These are phyloP conservation scores for Condylostylus longicornis DNA, from an alignment of 1,140 invertebrate species.

Conservation along the genomic window DNA sequence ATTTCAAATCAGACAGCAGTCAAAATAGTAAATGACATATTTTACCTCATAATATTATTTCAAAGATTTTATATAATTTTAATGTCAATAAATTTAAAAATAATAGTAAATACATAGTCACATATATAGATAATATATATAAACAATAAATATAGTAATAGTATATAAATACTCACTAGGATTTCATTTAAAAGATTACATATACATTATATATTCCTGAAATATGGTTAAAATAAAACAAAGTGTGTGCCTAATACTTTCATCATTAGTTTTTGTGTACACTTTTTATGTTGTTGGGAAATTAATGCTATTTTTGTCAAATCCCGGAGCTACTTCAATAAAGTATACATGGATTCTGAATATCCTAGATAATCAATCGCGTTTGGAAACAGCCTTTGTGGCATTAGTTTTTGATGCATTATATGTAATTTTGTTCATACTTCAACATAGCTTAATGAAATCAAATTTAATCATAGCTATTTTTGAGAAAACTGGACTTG, in stretches of 20 bases:
- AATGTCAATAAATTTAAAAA: too few species aligned
- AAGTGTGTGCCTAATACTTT: constrained; percentile 14
- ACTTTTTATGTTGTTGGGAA: constrained; percentile 24
- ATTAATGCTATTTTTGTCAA: constrained; percentile 23
- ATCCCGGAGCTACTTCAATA: constrained; percentile 14
- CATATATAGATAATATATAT: too few species aligned
- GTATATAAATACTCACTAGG: too few species aligned
- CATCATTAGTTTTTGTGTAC: constrained; percentile 16
- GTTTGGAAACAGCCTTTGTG: constrained; percentile 23
- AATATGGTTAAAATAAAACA: constrained; percentile 18
- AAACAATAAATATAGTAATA: too few species aligned
- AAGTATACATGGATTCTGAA: constrained; percentile 27
- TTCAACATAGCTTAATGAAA: constrained; percentile 38
- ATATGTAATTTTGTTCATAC: constrained; percentile 35
- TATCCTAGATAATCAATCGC: constrained; percentile 24
- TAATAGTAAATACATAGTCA: too few species aligned
- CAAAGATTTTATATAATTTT: too few species aligned
- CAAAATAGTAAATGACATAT: too few species aligned
- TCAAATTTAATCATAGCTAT: constrained; percentile 31
- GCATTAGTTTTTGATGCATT: constrained; percentile 31
- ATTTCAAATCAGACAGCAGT: too few species aligned
- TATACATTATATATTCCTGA: too few species aligned
- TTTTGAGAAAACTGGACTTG: constrained; percentile 27
- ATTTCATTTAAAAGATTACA: too few species aligned
- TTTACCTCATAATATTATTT: too few species aligned